Percentiles rank a stretch among this genome's conserved stretches.
Evolutionary conservation across 2,797 vertebrate genomes (phyloP).

Genomic region (Myioborus melanocephalus): DNA sequence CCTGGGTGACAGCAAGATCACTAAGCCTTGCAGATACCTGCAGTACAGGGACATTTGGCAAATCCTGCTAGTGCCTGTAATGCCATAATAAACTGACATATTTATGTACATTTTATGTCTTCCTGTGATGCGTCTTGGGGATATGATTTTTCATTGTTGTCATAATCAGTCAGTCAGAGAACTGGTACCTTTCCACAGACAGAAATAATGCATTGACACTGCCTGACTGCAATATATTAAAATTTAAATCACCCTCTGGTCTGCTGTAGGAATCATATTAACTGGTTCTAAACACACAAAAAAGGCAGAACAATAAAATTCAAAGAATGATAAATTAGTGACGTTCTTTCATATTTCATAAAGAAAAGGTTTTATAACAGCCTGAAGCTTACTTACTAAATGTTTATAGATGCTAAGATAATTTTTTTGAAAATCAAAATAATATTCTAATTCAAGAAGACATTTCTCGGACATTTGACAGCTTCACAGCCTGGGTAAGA

Average conservation of each 20-base stretch:
- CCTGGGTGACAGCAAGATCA: background rate
- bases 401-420: slow-evolving; percentile 30
- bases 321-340: slow-evolving; percentile 49
- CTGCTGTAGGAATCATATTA: slow-evolving; percentile 66
- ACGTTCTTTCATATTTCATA: slow-evolving; percentile 45
- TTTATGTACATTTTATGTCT: slow-evolving; percentile 11
- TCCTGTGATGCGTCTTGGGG: background rate
- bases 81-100: background rate
- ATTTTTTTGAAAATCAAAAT: slow-evolving; percentile 21
- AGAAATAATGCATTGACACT: slow-evolving; percentile 61
- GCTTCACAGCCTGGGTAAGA: slow-evolving; percentile 26
- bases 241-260: slow-evolving; percentile 73
- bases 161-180: slow-evolving; percentile 51
- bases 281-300: slow-evolving; percentile 67
- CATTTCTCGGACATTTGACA: slow-evolving; percentile 34
- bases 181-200: slow-evolving; percentile 49
- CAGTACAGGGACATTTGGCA: background rate
- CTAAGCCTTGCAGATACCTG: background rate
- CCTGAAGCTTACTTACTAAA: slow-evolving; percentile 39
- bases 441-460: slow-evolving; percentile 35
- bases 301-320: slow-evolving; percentile 61
- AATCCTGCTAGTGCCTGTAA: background rate
- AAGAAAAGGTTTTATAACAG: slow-evolving; percentile 33
- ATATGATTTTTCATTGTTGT: slow-evolving; percentile 38
- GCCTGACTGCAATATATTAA: slow-evolving; percentile 70